Percentiles rank a stretch among this genome's conserved stretches.
phyloP scores from a whole-genome alignment of 2,888 invertebrate genomes.

The Saturnia pavonia region DNA sequence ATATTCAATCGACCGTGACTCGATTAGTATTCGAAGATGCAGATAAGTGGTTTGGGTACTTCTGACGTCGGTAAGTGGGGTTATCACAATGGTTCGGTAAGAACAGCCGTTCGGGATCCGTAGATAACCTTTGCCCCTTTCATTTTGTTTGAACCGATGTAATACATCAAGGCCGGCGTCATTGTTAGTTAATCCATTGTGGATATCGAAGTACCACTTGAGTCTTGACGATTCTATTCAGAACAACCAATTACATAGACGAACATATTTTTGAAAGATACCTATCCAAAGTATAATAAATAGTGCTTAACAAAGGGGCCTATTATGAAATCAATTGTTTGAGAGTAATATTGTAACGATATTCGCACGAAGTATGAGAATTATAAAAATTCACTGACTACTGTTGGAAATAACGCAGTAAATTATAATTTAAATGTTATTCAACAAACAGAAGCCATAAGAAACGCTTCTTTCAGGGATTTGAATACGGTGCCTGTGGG shows the following conservation, averaged over 20 bases:
- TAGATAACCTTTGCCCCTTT: slow-evolving; percentile 72
- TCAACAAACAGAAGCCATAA: slow-evolving; percentile 41
- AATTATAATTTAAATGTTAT: slow-evolving; percentile 42
- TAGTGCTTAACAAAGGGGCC: slow-evolving; percentile 40
- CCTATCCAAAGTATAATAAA: slow-evolving; percentile 44
- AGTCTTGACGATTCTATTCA: slow-evolving; percentile 50
- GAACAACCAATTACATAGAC: slow-evolving; percentile 55
- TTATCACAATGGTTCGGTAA: slow-evolving; percentile 48
- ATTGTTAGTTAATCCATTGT: slow-evolving; percentile 61
- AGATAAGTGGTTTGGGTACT: slow-evolving; percentile 59
- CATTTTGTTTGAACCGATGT: slow-evolving; percentile 70
- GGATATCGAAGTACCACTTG: slow-evolving; percentile 43
- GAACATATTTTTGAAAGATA: slow-evolving; percentile 52
- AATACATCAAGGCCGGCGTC: slow-evolving; percentile 64
- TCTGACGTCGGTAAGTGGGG: slow-evolving; percentile 53
- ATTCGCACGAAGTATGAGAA: slow-evolving; percentile 20
- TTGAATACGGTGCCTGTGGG: slow-evolving; percentile 45
- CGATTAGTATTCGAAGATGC: slow-evolving; percentile 57
- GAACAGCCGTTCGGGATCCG: slow-evolving; percentile 37
- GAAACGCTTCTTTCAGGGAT: slow-evolving; percentile 47
- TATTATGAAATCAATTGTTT: slow-evolving; percentile 40
- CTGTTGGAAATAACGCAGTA: slow-evolving; percentile 26
- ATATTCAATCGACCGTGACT: slow-evolving; percentile 68
- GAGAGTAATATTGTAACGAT: slow-evolving; percentile 29
- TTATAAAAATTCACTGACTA: slow-evolving; percentile 11